A percentile compares a stretch with the other conserved stretches of the same genome.
Evolutionary conservation across 2,888 invertebrate species (phyloP).

Genomic region (Strigamia maritima): DNA sequence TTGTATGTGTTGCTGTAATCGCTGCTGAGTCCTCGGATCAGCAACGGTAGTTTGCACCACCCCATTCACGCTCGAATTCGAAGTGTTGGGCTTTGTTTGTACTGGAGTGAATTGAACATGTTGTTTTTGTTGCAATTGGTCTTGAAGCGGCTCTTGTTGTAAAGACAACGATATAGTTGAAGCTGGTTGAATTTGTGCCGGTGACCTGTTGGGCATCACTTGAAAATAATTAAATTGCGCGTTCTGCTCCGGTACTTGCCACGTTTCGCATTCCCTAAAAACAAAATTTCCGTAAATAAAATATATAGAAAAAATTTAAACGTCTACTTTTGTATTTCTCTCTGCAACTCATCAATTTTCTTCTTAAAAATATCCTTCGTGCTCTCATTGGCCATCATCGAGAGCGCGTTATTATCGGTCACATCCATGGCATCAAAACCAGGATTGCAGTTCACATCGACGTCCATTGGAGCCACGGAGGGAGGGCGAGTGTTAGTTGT

Average conservation of each 20-base stretch:
- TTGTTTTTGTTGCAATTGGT: conserved; percentile 43
- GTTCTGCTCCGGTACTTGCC: conserved; percentile 11
- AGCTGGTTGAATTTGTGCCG: conserved; percentile 33
- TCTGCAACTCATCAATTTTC: conserved; percentile 81
- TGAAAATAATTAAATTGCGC: not conserved
- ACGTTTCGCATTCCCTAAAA: conserved; percentile 35
- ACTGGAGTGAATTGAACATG: not conserved
- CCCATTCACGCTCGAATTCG: not conserved
- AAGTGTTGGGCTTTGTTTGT: not conserved
- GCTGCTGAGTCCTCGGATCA: conserved; percentile 55
- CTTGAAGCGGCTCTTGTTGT: conserved; percentile 34
- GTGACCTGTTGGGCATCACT: not conserved
- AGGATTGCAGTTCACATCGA: conserved; percentile 45
- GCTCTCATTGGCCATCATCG: not conserved
- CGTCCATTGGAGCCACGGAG: conserved; percentile 51
- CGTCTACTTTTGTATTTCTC: conserved; percentile 68
- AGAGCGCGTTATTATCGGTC: conserved; percentile 37
- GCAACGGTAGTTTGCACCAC: conserved; percentile 45
- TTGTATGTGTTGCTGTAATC: conserved; percentile 68
- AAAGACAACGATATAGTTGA: conserved; percentile 21
- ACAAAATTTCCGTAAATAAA: not conserved
- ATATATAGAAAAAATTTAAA: not conserved
- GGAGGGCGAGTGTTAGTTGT: conserved; percentile 47
- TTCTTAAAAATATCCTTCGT: conserved; percentile 71
- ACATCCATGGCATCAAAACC: conserved; percentile 44